Percentiles rank a stretch among this genome's conserved stretches.
Evolutionary conservation across 2,797 vertebrate species (phyloP).

Genomic region (Sardinella longiceps): DNA sequence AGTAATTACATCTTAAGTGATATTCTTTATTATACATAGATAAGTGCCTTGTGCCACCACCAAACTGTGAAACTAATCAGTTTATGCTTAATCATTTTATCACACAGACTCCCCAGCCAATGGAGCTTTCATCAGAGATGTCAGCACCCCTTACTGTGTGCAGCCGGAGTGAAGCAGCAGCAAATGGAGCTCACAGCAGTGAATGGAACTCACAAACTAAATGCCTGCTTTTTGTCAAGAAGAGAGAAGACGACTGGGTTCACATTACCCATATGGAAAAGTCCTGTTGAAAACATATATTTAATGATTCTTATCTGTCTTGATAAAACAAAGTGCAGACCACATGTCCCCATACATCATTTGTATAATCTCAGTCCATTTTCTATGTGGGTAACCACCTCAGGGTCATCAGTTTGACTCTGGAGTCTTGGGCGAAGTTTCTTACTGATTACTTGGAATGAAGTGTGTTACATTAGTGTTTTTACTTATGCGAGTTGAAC

Average conservation of each 20-base stretch:
- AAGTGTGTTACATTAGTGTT: not conserved
- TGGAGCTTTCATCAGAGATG: slow-evolving; percentile 4
- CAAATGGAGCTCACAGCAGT: not conserved
- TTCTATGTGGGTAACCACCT: no score
- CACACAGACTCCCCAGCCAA: not conserved
- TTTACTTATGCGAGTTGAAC: not conserved
- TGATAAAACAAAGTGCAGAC: no score
- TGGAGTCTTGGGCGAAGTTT: not conserved
- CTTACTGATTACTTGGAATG: not conserved
- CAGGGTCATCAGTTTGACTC: not conserved
- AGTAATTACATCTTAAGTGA: slow-evolving; percentile 45
- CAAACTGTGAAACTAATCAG: slow-evolving; percentile 23
- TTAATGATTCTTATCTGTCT: no score
- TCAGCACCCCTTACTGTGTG: not conserved
- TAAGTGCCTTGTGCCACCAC: slow-evolving; percentile 14
- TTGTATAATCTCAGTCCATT: no score
- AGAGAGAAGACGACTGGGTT: no score
- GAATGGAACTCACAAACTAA: not conserved
- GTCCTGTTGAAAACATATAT: no score
- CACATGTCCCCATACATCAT: no score
- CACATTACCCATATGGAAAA: no score
- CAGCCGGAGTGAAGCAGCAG: not conserved
- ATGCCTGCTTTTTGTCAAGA: not conserved
- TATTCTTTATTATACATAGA: slow-evolving; percentile 15
- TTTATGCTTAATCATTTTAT: slow-evolving; percentile 24